A percentile compares a stretch with the other conserved stretches of the same genome.
Conservation (phyloP, 1,140 invertebrate species). For the Euwallacea fornicatus region DNA sequence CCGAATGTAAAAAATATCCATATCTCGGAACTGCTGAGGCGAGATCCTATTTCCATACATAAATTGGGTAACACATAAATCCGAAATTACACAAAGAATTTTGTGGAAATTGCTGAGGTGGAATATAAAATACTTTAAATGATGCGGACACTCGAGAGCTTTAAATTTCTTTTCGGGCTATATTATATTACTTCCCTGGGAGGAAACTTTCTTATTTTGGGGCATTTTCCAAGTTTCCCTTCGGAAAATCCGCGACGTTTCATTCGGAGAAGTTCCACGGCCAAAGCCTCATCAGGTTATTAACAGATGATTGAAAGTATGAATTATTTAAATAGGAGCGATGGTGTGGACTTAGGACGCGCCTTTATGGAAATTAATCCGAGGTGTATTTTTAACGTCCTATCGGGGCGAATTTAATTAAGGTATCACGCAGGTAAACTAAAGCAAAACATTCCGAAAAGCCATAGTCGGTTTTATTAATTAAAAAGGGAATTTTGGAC, state of each 20-base stretch:
- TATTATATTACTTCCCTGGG: constrained; percentile 35
- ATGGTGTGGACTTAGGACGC: constrained; percentile 18
- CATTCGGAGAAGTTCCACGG: no score
- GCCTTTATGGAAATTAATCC: constrained; percentile 20
- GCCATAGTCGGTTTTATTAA: constrained; percentile 9
- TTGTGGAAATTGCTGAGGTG: constrained; percentile 34
- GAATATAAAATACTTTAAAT: constrained; percentile 42
- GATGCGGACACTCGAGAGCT: constrained; percentile 42
- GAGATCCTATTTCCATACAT: constrained; percentile 26
- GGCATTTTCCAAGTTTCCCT: not conserved
- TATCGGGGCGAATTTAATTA: constrained; percentile 15
- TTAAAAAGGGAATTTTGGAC: constrained; percentile 14
- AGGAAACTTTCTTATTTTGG: constrained; percentile 10
- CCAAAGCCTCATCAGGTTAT: no score
- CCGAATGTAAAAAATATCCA: no score
- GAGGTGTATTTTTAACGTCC: constrained; percentile 6
- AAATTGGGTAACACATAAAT: constrained; percentile 40
- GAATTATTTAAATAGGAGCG: constrained; percentile 8
- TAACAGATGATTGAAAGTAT: not conserved
- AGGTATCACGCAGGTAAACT: constrained; percentile 23
- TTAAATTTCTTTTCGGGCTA: constrained; percentile 35
- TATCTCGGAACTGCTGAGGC: no score
- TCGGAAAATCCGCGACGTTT: no score
- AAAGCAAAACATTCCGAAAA: constrained; percentile 10
- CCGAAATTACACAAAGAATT: constrained; percentile 41